These are phyloP conservation scores for Celastrina argiolus DNA, from an alignment of 2,888 invertebrate species.

Conservation along the genomic window DNA sequence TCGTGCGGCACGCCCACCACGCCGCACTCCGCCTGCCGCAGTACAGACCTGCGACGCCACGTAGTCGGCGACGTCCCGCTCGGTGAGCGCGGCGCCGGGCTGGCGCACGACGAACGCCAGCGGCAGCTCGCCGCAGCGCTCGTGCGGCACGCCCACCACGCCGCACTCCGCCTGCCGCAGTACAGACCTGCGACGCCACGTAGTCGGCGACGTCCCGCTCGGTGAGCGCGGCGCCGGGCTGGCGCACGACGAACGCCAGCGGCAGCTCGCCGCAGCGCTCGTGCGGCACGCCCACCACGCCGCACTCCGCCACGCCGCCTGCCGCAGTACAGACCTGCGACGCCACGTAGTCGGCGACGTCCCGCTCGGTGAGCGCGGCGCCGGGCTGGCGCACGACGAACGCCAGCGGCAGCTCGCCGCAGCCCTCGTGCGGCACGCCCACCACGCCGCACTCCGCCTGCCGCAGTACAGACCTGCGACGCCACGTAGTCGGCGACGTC, in stretches of 20 bases:
- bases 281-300: conserved; percentile 88
- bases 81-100: conserved; percentile 65
- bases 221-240: conserved; percentile 67
- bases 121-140: conserved; percentile 85
- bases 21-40: conserved; percentile 86
- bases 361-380: conserved; percentile 67
- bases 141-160: conserved; percentile 87
- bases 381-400: conserved; percentile 82
- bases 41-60: conserved; percentile 73
- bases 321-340: conserved; percentile 78
- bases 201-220: conserved; percentile 77
- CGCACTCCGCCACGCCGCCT: conserved; percentile 85
- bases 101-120: conserved; percentile 85
- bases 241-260: conserved; percentile 84
- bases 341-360: conserved; percentile 77
- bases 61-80: conserved; percentile 75
- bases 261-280: conserved; percentile 86
- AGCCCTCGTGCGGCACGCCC: conserved; percentile 83
- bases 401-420: conserved; percentile 87
- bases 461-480: conserved; percentile 76
- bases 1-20: conserved; percentile 88
- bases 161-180: conserved; percentile 87
- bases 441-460: conserved; percentile 90
- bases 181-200: conserved; percentile 73
- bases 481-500: conserved; percentile 78